phyloP scores from a whole-genome alignment of 2,797 vertebrate genomes.

The Gymnoscopelus braueri region DNA sequence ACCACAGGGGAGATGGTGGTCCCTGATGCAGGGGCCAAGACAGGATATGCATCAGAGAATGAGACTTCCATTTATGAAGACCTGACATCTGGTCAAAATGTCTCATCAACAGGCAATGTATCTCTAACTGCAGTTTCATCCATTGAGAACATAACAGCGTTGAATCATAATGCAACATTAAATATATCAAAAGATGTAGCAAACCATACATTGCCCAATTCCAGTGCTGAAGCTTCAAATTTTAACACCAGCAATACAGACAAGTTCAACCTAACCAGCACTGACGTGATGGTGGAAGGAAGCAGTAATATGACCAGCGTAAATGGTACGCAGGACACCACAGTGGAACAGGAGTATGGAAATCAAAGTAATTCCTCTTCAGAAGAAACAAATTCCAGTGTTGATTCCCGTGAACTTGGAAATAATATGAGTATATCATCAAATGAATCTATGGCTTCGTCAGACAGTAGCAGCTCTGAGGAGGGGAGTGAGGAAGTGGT shows the following conservation, averaged over 20 bases:
- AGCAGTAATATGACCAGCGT: slow-evolving; percentile 21
- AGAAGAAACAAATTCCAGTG: slow-evolving; percentile 22
- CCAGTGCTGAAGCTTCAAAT: not conserved
- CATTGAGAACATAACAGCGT: not conserved
- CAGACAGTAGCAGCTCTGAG: slow-evolving; percentile 22
- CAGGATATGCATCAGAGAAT: not conserved
- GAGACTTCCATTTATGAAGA: not conserved
- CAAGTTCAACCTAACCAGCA: slow-evolving; percentile 22
- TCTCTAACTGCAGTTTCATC: slow-evolving; percentile 2
- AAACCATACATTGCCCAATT: slow-evolving; percentile 6
- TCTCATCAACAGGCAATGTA: slow-evolving; percentile 1
- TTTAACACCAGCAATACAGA: slow-evolving; percentile 24
- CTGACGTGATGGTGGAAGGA: slow-evolving; percentile 14
- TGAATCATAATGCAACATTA: slow-evolving; percentile 12
- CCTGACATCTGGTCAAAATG: slow-evolving; percentile 12
- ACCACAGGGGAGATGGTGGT: not conserved
- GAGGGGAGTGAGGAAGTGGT: slow-evolving; percentile 67
- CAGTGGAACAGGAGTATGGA: not conserved
- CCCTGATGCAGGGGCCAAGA: not conserved
- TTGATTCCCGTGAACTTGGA: not conserved
- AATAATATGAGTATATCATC: slow-evolving; percentile 5
- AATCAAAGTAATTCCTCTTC: slow-evolving; percentile 15
- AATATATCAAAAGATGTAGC: slow-evolving; percentile 15
- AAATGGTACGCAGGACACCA: slow-evolving; percentile 14
- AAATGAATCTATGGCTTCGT: not conserved